phyloP scores from a whole-genome alignment of 2,113 vertebrate genomes.

The Mirza zaza region DNA sequence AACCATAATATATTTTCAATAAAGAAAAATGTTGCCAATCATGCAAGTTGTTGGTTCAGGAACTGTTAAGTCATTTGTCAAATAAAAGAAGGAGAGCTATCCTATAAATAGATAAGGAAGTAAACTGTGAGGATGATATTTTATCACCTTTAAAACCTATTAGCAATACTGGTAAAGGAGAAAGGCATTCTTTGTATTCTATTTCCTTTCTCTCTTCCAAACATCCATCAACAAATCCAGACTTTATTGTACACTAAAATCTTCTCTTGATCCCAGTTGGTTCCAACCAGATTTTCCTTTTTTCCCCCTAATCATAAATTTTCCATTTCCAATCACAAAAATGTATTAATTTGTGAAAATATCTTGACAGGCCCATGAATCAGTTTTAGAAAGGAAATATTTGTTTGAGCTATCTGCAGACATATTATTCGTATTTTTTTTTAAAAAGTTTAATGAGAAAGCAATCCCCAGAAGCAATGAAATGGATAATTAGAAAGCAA shows the following conservation, averaged over 20 bases:
- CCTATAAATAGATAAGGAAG: background rate
- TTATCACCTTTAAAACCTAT: background rate
- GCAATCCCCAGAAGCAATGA: conserved; percentile 54
- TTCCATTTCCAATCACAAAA: conserved; percentile 1
- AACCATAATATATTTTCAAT: background rate
- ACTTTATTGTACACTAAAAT: background rate
- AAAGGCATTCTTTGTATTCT: background rate
- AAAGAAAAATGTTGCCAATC: background rate
- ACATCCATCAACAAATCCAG: background rate
- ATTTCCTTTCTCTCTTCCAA: background rate
- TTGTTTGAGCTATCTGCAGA: conserved; percentile 52
- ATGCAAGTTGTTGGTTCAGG: background rate
- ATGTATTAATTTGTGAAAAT: conserved; percentile 35
- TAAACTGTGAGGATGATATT: background rate
- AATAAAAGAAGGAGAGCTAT: background rate
- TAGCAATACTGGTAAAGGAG: background rate
- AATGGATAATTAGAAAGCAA: conserved; percentile 66
- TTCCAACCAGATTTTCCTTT: background rate
- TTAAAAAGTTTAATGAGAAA: conserved; percentile 57
- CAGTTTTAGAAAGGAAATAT: conserved; percentile 1
- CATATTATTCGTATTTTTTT: conserved; percentile 18
- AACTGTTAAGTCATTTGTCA: background rate
- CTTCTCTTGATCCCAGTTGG: background rate
- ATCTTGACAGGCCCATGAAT: conserved; percentile 23
- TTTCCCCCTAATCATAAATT: background rate